These are phyloP conservation scores for Tetramorium parvispinum DNA, from an alignment of 1,140 invertebrate species.

Conservation along the genomic window DNA sequence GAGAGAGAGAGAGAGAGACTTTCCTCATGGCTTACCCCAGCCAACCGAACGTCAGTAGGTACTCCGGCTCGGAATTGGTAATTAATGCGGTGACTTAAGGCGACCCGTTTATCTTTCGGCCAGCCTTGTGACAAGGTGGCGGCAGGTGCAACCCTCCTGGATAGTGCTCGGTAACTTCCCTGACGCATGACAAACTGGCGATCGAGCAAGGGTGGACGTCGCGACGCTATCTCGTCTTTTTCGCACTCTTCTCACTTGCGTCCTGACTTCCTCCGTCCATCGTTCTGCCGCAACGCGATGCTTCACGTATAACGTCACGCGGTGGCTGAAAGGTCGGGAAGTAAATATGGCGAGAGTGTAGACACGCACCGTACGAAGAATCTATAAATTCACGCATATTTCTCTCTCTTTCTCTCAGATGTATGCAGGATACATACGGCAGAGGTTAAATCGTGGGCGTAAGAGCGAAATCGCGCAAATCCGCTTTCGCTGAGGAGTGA, in stretches of 20 bases:
- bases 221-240: slow-evolving; percentile 38
- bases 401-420: slow-evolving; percentile 37
- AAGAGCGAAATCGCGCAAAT: background rate
- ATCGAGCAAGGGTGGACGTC: slow-evolving; percentile 80
- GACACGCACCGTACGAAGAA: slow-evolving; percentile 12
- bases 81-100: slow-evolving; percentile 73
- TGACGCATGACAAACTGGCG: slow-evolving; percentile 80
- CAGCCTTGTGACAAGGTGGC: slow-evolving; percentile 63
- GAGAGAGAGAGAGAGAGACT: background rate
- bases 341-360: slow-evolving; percentile 12
- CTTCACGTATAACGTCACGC: background rate
- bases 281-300: background rate
- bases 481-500: background rate
- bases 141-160: slow-evolving; percentile 77
- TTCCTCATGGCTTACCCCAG: slow-evolving; percentile 27
- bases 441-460: background rate
- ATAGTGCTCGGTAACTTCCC: slow-evolving; percentile 26
- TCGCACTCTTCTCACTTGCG: slow-evolving; percentile 16
- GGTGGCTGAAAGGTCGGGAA: background rate
- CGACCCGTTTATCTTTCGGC: slow-evolving; percentile 73
- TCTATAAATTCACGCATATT: slow-evolving; percentile 17
- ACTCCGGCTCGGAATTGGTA: slow-evolving; percentile 62
- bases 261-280: background rate
- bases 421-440: background rate
- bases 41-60: slow-evolving; percentile 6